Evolutionary conservation across 1,140 invertebrate genomes (phyloP).

Genomic region (Formica exsecta): DNA sequence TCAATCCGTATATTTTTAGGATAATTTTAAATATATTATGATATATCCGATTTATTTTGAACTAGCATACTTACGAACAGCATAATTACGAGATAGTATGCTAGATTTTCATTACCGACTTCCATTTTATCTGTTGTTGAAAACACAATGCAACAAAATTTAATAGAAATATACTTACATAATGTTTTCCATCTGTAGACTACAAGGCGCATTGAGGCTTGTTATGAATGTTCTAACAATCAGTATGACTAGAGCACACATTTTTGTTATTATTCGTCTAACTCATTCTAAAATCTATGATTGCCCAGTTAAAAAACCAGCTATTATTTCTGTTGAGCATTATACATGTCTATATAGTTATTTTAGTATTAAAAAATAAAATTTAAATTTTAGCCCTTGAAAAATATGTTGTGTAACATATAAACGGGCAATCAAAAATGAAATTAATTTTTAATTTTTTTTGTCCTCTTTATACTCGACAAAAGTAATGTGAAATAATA

Average conservation of each 20-base stretch:
- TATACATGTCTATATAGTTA: slow-evolving; percentile 34
- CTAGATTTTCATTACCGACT: slow-evolving; percentile 42
- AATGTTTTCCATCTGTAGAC: slow-evolving; percentile 68
- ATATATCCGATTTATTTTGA: background rate
- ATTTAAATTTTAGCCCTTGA: background rate
- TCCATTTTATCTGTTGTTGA: slow-evolving; percentile 8
- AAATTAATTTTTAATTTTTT: slow-evolving; percentile 4
- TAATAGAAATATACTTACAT: slow-evolving; percentile 55
- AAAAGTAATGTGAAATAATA: slow-evolving; percentile 14
- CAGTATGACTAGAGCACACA: slow-evolving; percentile 83
- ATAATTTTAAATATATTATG: background rate
- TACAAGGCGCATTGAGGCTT: slow-evolving; percentile 80
- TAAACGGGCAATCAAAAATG: slow-evolving; percentile 39
- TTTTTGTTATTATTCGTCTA: slow-evolving; percentile 74
- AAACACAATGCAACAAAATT: slow-evolving; percentile 50
- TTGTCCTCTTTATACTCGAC: background rate
- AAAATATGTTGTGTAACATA: slow-evolving; percentile 1
- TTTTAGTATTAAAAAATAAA: slow-evolving; percentile 20
- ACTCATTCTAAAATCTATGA: slow-evolving; percentile 64
- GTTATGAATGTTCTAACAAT: slow-evolving; percentile 73
- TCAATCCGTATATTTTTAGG: slow-evolving; percentile 13
- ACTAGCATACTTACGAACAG: background rate
- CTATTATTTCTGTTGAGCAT: slow-evolving; percentile 52
- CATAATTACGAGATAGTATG: slow-evolving; percentile 46
- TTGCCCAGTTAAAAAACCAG: slow-evolving; percentile 43